Evolutionary conservation across 2,113 vertebrate species (phyloP), one percentile per base, ranked within the genome.

Genomic region (Rutilus rutilus): DNA sequence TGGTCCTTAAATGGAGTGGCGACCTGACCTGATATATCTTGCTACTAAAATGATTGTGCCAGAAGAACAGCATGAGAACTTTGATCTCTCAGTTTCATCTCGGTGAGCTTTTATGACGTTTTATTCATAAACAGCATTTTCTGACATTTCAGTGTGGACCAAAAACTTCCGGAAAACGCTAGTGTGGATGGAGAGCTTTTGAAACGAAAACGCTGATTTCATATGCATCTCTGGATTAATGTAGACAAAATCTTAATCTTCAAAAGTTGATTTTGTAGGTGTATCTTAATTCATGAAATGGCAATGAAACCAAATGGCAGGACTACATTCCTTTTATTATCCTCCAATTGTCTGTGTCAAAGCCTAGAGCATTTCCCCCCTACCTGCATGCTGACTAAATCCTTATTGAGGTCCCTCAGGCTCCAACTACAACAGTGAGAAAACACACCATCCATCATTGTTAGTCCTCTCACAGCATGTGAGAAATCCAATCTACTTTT

Each of bases 361-460:
- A 73, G 74, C 75, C 74, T 83, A 25, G 8, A 57, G 67, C 47
- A 27, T 30, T 11, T 17, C 10, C 65, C 81, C 77, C 81, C 82
- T 59, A 83, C 67, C 82, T 83, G 82, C 67, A 12, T 39, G 82
- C 62, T 83, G 77, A 75, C 87, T 81, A 86, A 87, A 57, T 62
- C 74, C 4, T 6, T 57, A 54, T 86, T 75, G 79, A 77, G 77
- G 57, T 65, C 52, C 85, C 80, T 69, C 5, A 27, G 77, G 81
- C 86, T 73, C 52, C 65, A 81, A 39, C 1, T 27, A 71, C n/a
- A 27, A 74, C 85, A 64, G 27, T 79, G 64, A 87, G 85, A 86
- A 90, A 87, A 78, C 88, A 90, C 86, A 78, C 82, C 85, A 91
- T 92, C 92, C 75, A 90, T 94, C 92, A 92, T 91, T 89, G 90